Conservation (phyloP, 2,888 invertebrate genomes). For the Troides oblongomaculatus region DNA sequence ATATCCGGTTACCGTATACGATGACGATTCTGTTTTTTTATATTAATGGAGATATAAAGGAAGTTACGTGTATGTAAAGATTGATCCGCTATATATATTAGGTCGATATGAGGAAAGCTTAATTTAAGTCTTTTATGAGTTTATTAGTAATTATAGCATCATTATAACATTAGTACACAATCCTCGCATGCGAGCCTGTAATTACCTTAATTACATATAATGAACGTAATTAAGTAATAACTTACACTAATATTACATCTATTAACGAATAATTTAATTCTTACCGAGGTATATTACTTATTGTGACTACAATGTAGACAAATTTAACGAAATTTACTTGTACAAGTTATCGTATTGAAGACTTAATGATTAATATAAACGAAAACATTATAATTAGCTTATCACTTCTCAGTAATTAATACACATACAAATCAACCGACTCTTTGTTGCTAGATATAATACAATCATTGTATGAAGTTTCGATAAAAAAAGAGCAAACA, state of each 20-base stretch:
- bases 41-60: not conserved
- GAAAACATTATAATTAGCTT: constrained; percentile 28
- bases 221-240: not conserved
- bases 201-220: not conserved
- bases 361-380: not conserved
- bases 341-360: not conserved
- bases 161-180: not conserved
- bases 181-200: not conserved
- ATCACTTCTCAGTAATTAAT: constrained; percentile 37
- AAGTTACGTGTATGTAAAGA: not conserved
- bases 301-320: too few relatives aligned
- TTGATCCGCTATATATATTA: not conserved
- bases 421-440: constrained; percentile 28
- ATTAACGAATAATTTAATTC: not conserved
- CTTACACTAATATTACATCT: not conserved
- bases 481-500: constrained; percentile 7
- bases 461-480: constrained; percentile 34
- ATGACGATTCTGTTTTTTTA: not conserved
- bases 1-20: not conserved
- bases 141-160: not conserved
- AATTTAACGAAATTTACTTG: not conserved
- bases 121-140: not conserved
- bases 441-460: constrained; percentile 29
- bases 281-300: too few relatives aligned
- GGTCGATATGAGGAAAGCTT: not conserved